Base-by-base conservation (phyloP, 2,797 vertebrate genomes). In the Hydrolagus colliei region DNA sequence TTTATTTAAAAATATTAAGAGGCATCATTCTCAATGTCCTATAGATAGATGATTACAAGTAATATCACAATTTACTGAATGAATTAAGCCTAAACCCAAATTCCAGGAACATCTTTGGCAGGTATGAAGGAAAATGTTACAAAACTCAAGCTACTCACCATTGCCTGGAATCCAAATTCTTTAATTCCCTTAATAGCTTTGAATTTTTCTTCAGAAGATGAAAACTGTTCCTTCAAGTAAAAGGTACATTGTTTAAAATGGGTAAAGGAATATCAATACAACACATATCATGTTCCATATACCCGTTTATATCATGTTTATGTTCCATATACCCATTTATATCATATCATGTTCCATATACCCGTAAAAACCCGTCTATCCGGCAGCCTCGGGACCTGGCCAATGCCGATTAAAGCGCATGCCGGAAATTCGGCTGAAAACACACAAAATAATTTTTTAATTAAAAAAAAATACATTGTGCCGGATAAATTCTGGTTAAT, bases 161-260 rank as follows among this genome's bases (percentile, higher is more conserved):
- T 71, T 99, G 97, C 85, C 97, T 96, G 52, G 98, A 99, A 89
- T 99, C 98, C 93, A 99, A 92, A 92, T 99, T 97, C 93, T 99
- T 99, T 89, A 99, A 92, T 87, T 99, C 98, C 90, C 98, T 94
- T 90, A 99, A 91, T 86, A 99, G 95, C 92, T 99, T 99, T 59
- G 97, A 96, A 89, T 99, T 99, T 93, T 99, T 99, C 96, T 99
- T 99, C 88, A 99, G 92, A 86, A 99, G 92, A 91, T 99, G 96
- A 91, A 99, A 99, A 90, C 94, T 98, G 93, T 98, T 99, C 88
- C 98, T 99, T 84, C 11, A 71, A 52, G 71, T 16, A 71, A 68
- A 80, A 27, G 16, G 67, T 16, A 82, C 3, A 22, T 68, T 18
- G 2, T 9, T 65, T 67, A 82, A 18, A 84, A 84, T 16, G 12